Conservation (phyloP, 2,797 vertebrate genomes). For the Catamblyrhynchus diadema region DNA sequence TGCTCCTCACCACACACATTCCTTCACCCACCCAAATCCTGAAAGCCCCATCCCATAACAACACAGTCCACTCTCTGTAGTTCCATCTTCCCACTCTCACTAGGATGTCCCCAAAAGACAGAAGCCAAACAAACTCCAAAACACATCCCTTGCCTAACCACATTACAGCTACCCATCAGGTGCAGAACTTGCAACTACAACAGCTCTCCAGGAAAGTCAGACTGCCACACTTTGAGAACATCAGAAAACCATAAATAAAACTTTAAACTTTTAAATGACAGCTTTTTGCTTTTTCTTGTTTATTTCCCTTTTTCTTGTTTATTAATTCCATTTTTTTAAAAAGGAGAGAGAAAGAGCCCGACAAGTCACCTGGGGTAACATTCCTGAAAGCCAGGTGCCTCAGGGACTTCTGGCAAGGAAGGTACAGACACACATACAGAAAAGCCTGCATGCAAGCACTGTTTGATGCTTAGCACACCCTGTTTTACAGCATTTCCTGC, state of each 20-base stretch:
- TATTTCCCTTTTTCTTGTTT: not conserved
- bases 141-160: not conserved
- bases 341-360: not conserved
- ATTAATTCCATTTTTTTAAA: not conserved
- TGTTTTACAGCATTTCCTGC: not conserved
- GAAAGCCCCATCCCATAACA: not conserved
- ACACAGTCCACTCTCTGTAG: not conserved
- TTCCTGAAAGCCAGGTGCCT: not conserved
- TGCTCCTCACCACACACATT: not conserved
- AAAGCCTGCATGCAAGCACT: not conserved
- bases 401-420: not conserved
- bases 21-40: not conserved
- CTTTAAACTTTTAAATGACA: not conserved
- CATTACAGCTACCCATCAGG: not conserved
- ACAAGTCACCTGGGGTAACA: not conserved
- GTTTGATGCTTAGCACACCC: fast-evolving
- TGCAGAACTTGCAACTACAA: not conserved
- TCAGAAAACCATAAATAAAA: not conserved
- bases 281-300: not conserved
- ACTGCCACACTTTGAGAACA: not conserved
- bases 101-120: not conserved
- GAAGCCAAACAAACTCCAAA: not conserved
- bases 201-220: not conserved
- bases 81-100: not conserved
- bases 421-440: not conserved